Base-by-base conservation (phyloP, 30 jellyfish, hydroid and myxozoan species). In the Sanderia malayensis region DNA sequence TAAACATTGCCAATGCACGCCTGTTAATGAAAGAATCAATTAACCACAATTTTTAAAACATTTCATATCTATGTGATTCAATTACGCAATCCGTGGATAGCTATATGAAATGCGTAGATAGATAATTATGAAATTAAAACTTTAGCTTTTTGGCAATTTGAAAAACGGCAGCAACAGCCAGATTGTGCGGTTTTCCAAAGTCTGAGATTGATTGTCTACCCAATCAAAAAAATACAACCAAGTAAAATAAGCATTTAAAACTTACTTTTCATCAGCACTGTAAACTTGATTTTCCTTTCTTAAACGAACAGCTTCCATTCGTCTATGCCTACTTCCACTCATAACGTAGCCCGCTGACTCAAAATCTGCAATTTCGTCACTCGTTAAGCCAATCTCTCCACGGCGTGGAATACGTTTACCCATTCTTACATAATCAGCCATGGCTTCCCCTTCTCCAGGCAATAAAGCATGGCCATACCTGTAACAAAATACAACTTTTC, bases 401-500 rank as follows among this genome's bases (percentile, higher is more conserved):
- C 99, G 96, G 25, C 99, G 88, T 1, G 99, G 99, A 2, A 93
- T 93, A 27, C 99, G 94, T 27, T 79, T 93, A 20, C 99, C 99
- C 67, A 59, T 85, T 57, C 81, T 82, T 53, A 93, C 99, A 59
- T 31, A 93, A 31, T 81, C 92, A 44, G 99, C 99, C 99, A 93
- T 93, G 30, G 99, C 99, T 71, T 93, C 97, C 4, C 99, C 99
- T 81, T 93, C 99, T 17, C 99, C 99, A 18, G 97, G 99, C 66
- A 93, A 84, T 70, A 93, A 68, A 31, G 97, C 99, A 23, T 86
- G 89, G 7, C 99, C 99, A 70, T 86, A 93, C 59, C 96, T 85
- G 49, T 2, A 44, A 69, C 7, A 28, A 4, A 13, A 37, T 37
- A 37, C 13, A 13, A 37, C 13, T 13, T 37, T 37, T 13, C 52